Percentiles rank a stretch among this genome's conserved stretches.
Conservation (phyloP, 1,140 invertebrate species). For the Drepana arcuata region DNA sequence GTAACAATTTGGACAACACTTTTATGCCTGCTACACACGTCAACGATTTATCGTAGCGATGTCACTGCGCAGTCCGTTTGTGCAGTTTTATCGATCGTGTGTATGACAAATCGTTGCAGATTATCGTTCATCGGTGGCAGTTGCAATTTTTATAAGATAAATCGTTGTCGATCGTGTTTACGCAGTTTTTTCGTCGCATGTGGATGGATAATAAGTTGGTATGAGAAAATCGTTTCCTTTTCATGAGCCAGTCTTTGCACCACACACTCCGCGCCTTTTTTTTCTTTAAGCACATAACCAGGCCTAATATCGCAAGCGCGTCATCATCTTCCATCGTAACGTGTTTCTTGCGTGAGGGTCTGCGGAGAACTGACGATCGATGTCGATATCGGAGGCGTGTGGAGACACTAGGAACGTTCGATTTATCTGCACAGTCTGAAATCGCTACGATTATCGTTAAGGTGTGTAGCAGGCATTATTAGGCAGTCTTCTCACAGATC, state of each 20-base stretch:
- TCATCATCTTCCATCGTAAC: slow-evolving; percentile 10
- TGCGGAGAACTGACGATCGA: slow-evolving; percentile 5
- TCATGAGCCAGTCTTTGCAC: slow-evolving; percentile 20
- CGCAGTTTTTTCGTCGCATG: slow-evolving; percentile 3
- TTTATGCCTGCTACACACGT: slow-evolving; percentile 7
- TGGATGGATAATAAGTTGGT: slow-evolving; percentile 19
- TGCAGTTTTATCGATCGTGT: slow-evolving; percentile 15
- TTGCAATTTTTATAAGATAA: slow-evolving; percentile 16
- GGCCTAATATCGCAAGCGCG: slow-evolving; percentile 9
- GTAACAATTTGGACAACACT: no score
- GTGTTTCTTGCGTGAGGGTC: slow-evolving; percentile 4
- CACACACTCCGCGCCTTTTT: slow-evolving; percentile 10
- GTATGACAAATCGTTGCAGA: slow-evolving; percentile 17
- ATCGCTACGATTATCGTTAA: slow-evolving; percentile 9
- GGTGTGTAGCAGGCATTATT: slow-evolving; percentile 5
- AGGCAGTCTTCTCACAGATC: no score
- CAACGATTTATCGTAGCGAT: slow-evolving; percentile 20
- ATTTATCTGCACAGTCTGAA: slow-evolving; percentile 6
- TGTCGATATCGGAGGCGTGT: slow-evolving; percentile 5
- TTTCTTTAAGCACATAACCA: slow-evolving; percentile 9
- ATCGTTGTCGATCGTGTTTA: slow-evolving; percentile 5
- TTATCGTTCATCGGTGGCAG: slow-evolving; percentile 16
- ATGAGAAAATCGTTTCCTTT: slow-evolving; percentile 21
- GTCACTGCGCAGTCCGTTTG: slow-evolving; percentile 12
- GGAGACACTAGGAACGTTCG: slow-evolving; percentile 2